phyloP scores from a whole-genome alignment of 1,140 invertebrate genomes.

The Solen grandis region DNA sequence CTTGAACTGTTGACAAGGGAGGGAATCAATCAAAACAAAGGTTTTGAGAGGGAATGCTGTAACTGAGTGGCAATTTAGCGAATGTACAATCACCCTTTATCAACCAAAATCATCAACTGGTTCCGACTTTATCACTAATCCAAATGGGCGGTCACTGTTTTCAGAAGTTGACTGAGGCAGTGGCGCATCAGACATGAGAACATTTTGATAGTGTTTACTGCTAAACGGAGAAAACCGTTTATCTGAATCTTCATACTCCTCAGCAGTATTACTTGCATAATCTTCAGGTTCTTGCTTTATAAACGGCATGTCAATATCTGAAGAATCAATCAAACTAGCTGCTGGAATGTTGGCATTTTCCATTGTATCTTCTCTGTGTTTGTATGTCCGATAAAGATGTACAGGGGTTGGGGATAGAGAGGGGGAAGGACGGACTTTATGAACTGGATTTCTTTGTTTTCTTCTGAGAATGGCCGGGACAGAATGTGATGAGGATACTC shows the following conservation, averaged over 20 bases:
- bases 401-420: slow-evolving; percentile 20
- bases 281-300: slow-evolving; percentile 30
- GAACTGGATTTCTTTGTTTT: neutral
- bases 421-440: neutral
- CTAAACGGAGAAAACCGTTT: neutral
- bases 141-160: neutral
- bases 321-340: too few relatives aligned
- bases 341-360: slow-evolving; percentile 11
- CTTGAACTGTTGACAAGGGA: too few relatives aligned
- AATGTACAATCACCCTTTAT: too few relatives aligned
- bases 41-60: too few relatives aligned
- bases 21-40: too few relatives aligned
- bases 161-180: neutral
- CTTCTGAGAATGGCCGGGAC: neutral
- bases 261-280: neutral
- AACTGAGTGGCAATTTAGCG: too few relatives aligned
- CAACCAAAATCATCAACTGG: slow-evolving; percentile 16
- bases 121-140: slow-evolving; percentile 30
- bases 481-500: neutral
- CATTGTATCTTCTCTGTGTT: neutral
- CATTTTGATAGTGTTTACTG: neutral
- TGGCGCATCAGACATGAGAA: neutral
- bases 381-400: slow-evolving; percentile 9
- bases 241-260: neutral
- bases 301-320: too few relatives aligned